Evolutionary conservation across 2,888 invertebrate genomes (phyloP).

Genomic region (Muscina levida): DNA sequence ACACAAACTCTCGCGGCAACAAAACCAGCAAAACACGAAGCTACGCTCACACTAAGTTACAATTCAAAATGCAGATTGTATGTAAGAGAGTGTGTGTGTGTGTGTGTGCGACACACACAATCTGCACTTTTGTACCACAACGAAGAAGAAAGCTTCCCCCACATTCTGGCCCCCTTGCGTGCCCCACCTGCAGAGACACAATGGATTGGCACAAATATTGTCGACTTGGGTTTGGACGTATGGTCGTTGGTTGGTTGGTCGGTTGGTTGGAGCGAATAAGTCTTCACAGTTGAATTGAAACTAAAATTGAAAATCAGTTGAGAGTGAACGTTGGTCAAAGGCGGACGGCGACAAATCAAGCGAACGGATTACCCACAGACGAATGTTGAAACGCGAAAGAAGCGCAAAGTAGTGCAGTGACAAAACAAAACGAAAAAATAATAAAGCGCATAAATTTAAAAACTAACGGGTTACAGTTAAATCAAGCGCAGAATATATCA

Average conservation of each 20-base stretch:
- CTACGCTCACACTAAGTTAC: background rate
- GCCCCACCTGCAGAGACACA: too few relatives aligned
- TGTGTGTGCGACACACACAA: background rate
- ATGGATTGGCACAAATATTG: conserved; percentile 12
- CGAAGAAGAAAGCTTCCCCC: conserved; percentile 26
- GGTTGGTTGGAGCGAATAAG: conserved; percentile 52
- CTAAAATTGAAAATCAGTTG: conserved; percentile 61
- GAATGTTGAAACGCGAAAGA: conserved; percentile 5
- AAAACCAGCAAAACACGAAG: conserved; percentile 27
- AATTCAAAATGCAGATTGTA: too few relatives aligned
- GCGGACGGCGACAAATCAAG: conserved; percentile 32
- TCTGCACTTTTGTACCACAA: too few relatives aligned
- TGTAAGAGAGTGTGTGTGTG: too few relatives aligned
- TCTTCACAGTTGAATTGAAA: conserved; percentile 63
- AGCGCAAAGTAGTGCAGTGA: conserved; percentile 8
- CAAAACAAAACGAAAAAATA: conserved; percentile 25
- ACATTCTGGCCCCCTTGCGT: background rate
- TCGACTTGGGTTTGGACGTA: background rate
- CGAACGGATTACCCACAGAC: background rate
- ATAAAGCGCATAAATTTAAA: conserved; percentile 37
- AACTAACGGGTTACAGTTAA: conserved; percentile 54
- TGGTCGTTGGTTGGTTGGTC: conserved; percentile 30
- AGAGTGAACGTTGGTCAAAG: conserved; percentile 59
- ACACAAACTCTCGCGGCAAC: conserved; percentile 21
- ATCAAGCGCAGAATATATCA: background rate